Base-by-base conservation (phyloP, 2,113 vertebrate genomes). In the Tetrao urogallus region DNA sequence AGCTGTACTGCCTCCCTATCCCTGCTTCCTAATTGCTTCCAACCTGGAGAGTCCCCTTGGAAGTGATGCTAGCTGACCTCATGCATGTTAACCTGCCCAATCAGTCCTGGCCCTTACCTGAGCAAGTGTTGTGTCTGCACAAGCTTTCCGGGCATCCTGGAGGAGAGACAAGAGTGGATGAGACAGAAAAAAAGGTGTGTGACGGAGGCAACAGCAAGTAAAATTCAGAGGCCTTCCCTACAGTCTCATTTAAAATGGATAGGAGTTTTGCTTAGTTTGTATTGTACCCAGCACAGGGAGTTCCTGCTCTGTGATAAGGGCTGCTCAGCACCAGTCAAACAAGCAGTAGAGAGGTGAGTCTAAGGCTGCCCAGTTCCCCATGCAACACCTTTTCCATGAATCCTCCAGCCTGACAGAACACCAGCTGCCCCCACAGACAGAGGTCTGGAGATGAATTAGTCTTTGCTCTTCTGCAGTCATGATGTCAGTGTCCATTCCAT, bases 71-170 rank as follows among this genome's bases (percentile, higher is more conserved):
- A 28, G 8, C 30, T 64, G 42, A 58, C 2, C 5, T 1, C 11
- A 4, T 5, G 19, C 3, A 11, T 10, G 14, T 21, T 32, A 28
- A n/a, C 25, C 24, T 42, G 43, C 52, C 67, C 61, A 50, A 27
- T 13, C 69, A 86, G 56, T 13, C 9, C 18, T 34, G 10, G 8
- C 58, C 43, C 97, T 96, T 92, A 98, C 98, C 96, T 99, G 98
- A 92, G 98, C 97, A 94, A 99, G 97, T 0, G 98, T 99, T 56
- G 97, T 98, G 95, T 99, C 99, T 78, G 98, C 98, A 83, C 98
- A 98, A 5, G 96, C 97, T 97, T 99, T 99, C 90, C 99, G 98
- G 81, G 98, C 98, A 27, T 98, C 99, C 99, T 99, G 96, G 6
- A 54, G 88, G 82, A 84, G 52, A 95, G 54, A 90, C 30, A 36